A percentile compares a stretch with the other conserved stretches of the same genome.
Evolutionary conservation across 2,888 invertebrate species (phyloP).

Genomic region (Eudemis profundana): DNA sequence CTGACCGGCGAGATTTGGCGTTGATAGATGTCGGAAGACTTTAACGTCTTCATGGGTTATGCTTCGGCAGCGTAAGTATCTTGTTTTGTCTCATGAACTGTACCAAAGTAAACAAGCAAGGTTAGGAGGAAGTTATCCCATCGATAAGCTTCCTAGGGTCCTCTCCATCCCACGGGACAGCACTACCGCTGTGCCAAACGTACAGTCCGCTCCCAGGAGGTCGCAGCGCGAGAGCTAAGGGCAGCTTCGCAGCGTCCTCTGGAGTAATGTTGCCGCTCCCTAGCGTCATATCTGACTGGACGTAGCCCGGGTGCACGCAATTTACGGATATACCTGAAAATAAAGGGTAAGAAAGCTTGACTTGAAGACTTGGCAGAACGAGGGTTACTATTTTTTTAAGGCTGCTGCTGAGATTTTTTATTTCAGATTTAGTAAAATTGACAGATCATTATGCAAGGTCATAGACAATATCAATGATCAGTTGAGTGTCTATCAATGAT

Average conservation of each 20-base stretch:
- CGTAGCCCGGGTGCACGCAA: conserved; percentile 79
- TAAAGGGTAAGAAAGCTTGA: not conserved
- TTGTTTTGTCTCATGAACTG: too few species aligned
- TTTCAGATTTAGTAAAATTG: too few species aligned
- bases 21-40: too few species aligned
- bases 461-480: too few species aligned
- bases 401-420: too few species aligned
- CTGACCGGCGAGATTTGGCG: too few species aligned
- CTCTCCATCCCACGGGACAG: conserved; percentile 71
- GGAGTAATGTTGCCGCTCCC: conserved; percentile 67
- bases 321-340: conserved; percentile 68
- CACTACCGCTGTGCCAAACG: conserved; percentile 68
- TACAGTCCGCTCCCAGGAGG: conserved; percentile 60
- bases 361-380: too few species aligned
- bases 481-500: too few species aligned
- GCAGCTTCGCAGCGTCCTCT: conserved; percentile 60
- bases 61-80: too few species aligned
- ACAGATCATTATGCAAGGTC: too few species aligned
- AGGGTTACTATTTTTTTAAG: too few species aligned
- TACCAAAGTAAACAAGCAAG: not conserved
- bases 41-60: too few species aligned
- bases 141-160: conserved; percentile 75
- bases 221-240: conserved; percentile 56
- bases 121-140: conserved; percentile 50
- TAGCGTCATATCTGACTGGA: conserved; percentile 75